Conservation (phyloP, 2,888 invertebrate genomes). For the Poecilobothrus nobilitatus region DNA sequence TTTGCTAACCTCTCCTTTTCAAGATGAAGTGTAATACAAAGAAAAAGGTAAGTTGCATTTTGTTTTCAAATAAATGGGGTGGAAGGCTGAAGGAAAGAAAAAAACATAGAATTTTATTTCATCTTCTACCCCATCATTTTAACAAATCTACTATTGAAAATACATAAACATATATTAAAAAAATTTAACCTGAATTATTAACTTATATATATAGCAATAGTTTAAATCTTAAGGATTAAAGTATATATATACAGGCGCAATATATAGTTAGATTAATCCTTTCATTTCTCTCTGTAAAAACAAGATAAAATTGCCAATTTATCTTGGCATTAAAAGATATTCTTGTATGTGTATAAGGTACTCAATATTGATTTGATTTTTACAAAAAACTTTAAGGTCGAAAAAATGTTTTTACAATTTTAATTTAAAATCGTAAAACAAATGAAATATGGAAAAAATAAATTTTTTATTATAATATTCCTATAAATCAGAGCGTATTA, state of each 20-base stretch:
- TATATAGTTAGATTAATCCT: background rate
- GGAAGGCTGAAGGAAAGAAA: too few relatives aligned
- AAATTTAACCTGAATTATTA: background rate
- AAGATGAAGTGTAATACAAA: too few relatives aligned
- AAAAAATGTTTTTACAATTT: background rate
- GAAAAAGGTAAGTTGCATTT: too few relatives aligned
- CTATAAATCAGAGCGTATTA: background rate
- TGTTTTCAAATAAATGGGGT: too few relatives aligned
- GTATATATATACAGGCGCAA: background rate
- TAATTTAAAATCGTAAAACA: background rate
- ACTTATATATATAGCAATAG: background rate
- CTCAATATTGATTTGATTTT: background rate
- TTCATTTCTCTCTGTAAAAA: conserved; percentile 1
- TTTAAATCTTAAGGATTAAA: background rate
- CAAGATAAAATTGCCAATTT: conserved; percentile 6
- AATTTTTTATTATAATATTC: background rate
- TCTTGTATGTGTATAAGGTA: background rate
- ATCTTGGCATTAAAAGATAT: background rate
- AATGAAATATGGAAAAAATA: background rate
- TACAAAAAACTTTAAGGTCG: background rate
- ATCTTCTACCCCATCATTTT: too few relatives aligned
- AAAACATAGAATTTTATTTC: too few relatives aligned
- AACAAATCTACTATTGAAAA: too few relatives aligned
- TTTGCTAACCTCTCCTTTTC: too few relatives aligned
- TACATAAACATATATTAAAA: too few relatives aligned